Evolutionary conservation across 2,113 vertebrate species (phyloP).

Genomic region (Trogon melanurus): DNA sequence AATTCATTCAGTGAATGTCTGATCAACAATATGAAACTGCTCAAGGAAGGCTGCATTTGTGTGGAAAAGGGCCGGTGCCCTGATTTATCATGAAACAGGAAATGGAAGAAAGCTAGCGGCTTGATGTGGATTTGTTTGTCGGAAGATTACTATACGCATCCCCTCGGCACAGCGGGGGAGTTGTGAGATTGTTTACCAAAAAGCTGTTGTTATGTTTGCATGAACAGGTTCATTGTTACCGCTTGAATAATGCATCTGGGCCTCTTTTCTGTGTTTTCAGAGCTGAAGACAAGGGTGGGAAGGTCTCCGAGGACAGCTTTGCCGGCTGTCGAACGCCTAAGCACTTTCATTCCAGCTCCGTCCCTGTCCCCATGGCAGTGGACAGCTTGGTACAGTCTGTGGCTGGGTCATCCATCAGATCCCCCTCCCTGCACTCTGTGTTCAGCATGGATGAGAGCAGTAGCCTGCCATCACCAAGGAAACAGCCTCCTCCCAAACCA

Average conservation of each 20-base stretch:
- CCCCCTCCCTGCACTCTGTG: conserved; percentile 82
- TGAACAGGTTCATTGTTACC: conserved; percentile 44
- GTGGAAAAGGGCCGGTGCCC: background rate
- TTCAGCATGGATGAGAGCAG: conserved; percentile 82
- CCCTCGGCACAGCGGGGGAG: conserved; percentile 32
- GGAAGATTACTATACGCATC: conserved; percentile 26
- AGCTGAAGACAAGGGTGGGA: conserved; percentile 80
- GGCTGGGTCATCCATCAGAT: conserved; percentile 80
- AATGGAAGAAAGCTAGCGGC: conserved; percentile 44
- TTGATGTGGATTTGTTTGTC: conserved; percentile 42
- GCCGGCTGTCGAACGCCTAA: conserved; percentile 73
- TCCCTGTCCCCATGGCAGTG: conserved; percentile 79
- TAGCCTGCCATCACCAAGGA: conserved; percentile 89
- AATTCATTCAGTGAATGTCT: conserved; percentile 52
- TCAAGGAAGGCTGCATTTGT: conserved; percentile 14
- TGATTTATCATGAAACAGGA: conserved; percentile 44
- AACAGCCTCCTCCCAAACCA: conserved; percentile 97
- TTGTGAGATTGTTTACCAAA: conserved; percentile 55
- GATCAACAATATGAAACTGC: conserved; percentile 27
- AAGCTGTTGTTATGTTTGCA: conserved; percentile 49
- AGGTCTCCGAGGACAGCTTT: conserved; percentile 72
- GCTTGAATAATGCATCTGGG: conserved; percentile 57
- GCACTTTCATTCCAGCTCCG: conserved; percentile 82
- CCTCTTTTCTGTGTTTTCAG: conserved; percentile 74
- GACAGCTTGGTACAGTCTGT: conserved; percentile 81